Evolutionary conservation across 2,888 invertebrate species (phyloP), one percentile per base, ranked within the genome.

Genomic region (Cryptus viduatorius): DNA sequence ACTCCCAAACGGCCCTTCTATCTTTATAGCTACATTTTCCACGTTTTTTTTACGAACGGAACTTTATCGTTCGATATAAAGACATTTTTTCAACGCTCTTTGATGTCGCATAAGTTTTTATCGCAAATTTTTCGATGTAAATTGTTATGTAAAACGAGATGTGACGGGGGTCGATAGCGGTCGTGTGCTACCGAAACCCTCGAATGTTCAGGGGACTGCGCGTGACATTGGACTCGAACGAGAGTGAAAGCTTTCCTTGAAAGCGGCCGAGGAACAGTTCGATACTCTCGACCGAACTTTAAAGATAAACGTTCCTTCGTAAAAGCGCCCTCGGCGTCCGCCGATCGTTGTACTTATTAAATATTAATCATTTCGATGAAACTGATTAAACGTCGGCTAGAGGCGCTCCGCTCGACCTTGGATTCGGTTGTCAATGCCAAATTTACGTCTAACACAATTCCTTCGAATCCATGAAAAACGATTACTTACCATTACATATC

Each of bases 191-290:
- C 24, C 59, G 29, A 59, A 59, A 59, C 29, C 5, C 29, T 59
- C 59, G 59, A 59, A 24, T 24, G 59, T 59, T 59, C 29, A 29
- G 42, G 65, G 4, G 1, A 67, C 61, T 44, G 73, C 71, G 48
- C 84, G 81, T 81, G 84, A 81, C 84, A 84, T 81, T 84, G 84
- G 81, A 81, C 81, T 81, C 81, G 81, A 79, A 71, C 84, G 84
- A 84, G 71, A 84, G 84, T 79, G 84, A 84, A 81, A 84, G 84
- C 84, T 81, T 73, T 68, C 72, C 76, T 77, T 68, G 80, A 77
- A 31, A 80, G 64, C 81, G 71, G 56, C 50, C 68, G 78, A 68
- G 31, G 65, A 81, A 71, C 84, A 81, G 81, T 84, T 84, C 84
- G 84, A 84, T 84, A 84, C 78, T 79, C 78, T 68, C 78, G 46